Percentiles rank a stretch among this genome's conserved stretches.
phyloP scores from a whole-genome alignment of 2,113 vertebrate species.

The Baryphthengus martii region DNA sequence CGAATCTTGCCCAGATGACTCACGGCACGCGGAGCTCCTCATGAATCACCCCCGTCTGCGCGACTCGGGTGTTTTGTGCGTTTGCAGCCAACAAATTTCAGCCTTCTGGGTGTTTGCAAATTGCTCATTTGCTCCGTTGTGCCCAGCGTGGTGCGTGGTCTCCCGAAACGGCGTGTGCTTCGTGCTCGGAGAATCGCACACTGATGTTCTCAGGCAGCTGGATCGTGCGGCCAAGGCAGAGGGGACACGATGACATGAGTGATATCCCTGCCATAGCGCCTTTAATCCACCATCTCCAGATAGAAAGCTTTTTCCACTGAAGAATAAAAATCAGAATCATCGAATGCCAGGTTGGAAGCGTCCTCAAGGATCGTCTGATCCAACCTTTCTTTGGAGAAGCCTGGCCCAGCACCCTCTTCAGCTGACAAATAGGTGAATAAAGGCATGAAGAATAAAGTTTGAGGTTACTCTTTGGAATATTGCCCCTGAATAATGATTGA shows the following conservation, averaged over 20 bases:
- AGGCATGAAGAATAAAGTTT: not conserved
- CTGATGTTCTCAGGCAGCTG: not conserved
- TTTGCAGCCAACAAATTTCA: not conserved
- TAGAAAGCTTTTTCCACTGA: not conserved
- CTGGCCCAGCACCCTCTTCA: not conserved
- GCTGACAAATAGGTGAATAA: not conserved
- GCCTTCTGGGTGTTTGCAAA: not conserved
- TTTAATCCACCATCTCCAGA: not conserved
- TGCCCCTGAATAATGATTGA: not conserved
- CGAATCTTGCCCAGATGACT: not conserved
- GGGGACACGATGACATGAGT: accelerated
- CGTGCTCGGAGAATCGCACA: accelerated
- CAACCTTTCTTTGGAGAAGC: not conserved
- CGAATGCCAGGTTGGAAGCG: not conserved
- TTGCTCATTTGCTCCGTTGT: not conserved
- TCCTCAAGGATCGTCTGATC: not conserved
- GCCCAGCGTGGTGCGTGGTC: not conserved
- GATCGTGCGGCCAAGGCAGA: accelerated
- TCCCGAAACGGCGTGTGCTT: not conserved
- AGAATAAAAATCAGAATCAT: not conserved
- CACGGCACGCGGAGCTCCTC: accelerated
- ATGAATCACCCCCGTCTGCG: not conserved
- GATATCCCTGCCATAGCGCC: not conserved
- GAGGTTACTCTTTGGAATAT: not conserved
- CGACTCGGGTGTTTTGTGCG: not conserved